Percentiles rank a stretch among this genome's conserved stretches.
phyloP scores from a whole-genome alignment of 2,113 vertebrate species.

The Neolamprologus falcicula region DNA sequence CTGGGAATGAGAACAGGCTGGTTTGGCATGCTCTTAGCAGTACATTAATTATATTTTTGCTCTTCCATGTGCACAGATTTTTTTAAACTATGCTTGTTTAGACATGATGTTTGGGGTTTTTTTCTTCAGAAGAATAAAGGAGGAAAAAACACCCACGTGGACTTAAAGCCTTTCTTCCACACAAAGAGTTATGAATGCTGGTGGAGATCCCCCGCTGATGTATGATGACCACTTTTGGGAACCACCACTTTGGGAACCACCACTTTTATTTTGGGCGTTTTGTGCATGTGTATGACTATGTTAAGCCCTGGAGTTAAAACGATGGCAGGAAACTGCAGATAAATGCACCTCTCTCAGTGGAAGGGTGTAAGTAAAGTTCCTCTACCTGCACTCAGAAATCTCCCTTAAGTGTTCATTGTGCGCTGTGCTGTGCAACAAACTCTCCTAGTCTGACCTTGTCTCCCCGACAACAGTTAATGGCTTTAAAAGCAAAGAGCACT shows the following conservation, averaged over 20 bases:
- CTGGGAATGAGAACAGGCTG: neutral
- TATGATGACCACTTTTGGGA: neutral
- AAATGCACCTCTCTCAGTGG: neutral
- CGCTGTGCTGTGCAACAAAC: neutral
- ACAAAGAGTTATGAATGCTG: neutral
- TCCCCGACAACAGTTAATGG: conserved; percentile 26
- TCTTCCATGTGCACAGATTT: neutral
- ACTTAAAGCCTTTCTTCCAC: neutral
- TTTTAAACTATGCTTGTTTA: neutral
- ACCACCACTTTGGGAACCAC: neutral
- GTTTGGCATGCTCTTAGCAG: neutral
- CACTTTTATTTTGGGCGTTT: neutral
- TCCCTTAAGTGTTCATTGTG: neutral
- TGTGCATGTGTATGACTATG: neutral
- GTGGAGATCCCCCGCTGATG: neutral
- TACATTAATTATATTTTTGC: neutral
- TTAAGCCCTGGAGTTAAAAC: neutral
- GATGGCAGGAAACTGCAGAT: neutral
- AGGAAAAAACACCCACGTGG: neutral
- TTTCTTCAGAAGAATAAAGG: neutral
- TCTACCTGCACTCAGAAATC: neutral
- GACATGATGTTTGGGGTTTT: accelerated
- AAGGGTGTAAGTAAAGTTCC: neutral
- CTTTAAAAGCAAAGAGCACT: conserved; percentile 19
- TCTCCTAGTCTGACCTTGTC: conserved; percentile 23